Evolutionary conservation across 2,888 invertebrate species (phyloP), one percentile per base, ranked within the genome.

Genomic region (Conops quadrifasciatus): DNA sequence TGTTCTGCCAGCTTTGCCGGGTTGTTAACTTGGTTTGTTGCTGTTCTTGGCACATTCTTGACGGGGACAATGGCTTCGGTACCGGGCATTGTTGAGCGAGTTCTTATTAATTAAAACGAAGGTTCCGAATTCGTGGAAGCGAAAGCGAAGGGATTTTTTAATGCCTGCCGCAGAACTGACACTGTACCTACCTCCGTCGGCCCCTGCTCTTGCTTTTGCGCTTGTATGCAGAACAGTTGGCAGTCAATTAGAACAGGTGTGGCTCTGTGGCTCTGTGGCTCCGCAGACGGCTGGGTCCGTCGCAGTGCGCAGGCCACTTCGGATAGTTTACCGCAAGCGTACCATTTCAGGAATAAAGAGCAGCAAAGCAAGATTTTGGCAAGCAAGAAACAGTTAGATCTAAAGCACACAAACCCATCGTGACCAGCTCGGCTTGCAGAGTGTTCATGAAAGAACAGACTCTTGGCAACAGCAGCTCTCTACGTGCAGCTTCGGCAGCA

Each of bases 21-120:
- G 53, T 21, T 53, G 21, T n/a, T 21, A 21, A 53, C 21, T 19
- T 21, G 53, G 53, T 24, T 53, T 3, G 53, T 16, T 58, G 58
- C 45, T 24, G 13, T n/a, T 26, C 49, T 65, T 53, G 21, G 36
- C 67, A 26, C 67, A 67, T 67, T 67, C 67, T 45, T 67, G 56
- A 16, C 24, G 62, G 30, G 28, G 65, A 49, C 49, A 30, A 64
- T 30, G 49, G 64, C 49, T 36, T 36, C 36, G 36, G 60, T 28
- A 24, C 28, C 47, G 64, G 15, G 26, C 26, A 45, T 49, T 49
- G 64, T 64, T 64, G 64, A 24, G 51, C 30, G 51, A 28, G 19
- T 65, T 65, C 28, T 65, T 65, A 51, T 65, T 51, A 65, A 65
- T 65, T 49, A 53, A 49, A 65, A 65, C 51, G 30, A 65, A 36